Evolutionary conservation across 2,888 invertebrate species (phyloP).

Genomic region (Meta bourneti): DNA sequence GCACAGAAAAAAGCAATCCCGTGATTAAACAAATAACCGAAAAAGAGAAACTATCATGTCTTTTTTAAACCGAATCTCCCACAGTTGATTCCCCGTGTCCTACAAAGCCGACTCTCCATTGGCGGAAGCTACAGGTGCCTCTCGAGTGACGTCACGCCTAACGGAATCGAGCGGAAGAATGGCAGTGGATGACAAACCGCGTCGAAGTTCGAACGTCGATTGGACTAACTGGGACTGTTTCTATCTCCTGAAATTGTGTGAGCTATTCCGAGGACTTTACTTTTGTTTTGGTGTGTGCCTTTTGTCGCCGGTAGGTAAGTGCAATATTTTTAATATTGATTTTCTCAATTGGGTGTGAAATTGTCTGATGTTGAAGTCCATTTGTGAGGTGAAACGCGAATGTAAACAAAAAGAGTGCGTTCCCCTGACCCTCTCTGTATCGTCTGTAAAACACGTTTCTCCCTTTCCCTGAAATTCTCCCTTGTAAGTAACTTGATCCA

Average conservation of each 20-base stretch:
- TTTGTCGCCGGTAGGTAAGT: constrained; percentile 18
- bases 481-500: too few species aligned
- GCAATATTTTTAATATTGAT: background rate
- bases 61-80: constrained; percentile 67
- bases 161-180: constrained; percentile 57
- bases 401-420: background rate
- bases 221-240: constrained; percentile 23
- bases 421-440: background rate
- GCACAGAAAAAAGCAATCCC: constrained; percentile 20
- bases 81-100: constrained; percentile 49
- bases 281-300: constrained; percentile 5
- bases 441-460: background rate
- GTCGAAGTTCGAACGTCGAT: constrained; percentile 35
- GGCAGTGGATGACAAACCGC: constrained; percentile 50
- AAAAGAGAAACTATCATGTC: constrained; percentile 56
- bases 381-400: background rate
- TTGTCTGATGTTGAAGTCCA: background rate
- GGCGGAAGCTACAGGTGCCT: constrained; percentile 71
- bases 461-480: too few species aligned
- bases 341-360: background rate
- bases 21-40: constrained; percentile 57
- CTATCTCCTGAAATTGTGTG: background rate
- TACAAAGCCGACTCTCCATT: constrained; percentile 63
- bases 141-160: constrained; percentile 66
- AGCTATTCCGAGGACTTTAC: background rate